These are phyloP conservation scores for Crenuchus spilurus DNA, from an alignment of 2,797 vertebrate species.

Conservation along the genomic window DNA sequence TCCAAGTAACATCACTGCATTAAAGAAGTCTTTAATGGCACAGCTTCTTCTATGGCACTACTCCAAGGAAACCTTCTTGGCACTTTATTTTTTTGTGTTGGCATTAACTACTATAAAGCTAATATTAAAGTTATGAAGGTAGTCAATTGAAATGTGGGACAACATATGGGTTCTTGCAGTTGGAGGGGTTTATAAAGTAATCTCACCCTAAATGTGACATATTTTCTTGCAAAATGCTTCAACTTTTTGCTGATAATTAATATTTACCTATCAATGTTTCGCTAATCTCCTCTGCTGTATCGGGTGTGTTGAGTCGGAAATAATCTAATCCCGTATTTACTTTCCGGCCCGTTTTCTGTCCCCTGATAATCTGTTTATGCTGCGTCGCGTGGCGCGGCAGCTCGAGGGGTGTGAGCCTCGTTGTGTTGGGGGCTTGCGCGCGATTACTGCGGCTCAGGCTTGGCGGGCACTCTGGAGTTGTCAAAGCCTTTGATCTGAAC, in stretches of 20 bases:
- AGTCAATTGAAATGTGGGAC: neutral
- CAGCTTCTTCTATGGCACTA: neutral
- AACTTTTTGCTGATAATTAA: conserved; percentile 43
- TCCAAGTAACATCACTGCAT: neutral
- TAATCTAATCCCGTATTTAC: conserved; percentile 49
- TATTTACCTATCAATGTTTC: conserved; percentile 54
- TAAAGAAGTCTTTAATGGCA: neutral
- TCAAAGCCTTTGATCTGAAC: conserved; percentile 82
- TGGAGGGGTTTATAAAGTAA: neutral
- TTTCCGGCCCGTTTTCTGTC: conserved; percentile 46
- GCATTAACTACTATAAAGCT: neutral
- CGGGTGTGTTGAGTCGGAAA: conserved; percentile 37
- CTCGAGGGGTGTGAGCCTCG: conserved; percentile 57
- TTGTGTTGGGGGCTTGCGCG: conserved; percentile 67
- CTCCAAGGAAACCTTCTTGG: neutral
- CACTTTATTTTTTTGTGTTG: too few relatives aligned
- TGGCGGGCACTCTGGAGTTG: conserved; percentile 72
- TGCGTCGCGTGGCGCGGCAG: conserved; percentile 74
- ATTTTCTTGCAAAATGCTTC: conserved; percentile 1
- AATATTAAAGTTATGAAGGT: neutral
- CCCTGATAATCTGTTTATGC: conserved; percentile 80
- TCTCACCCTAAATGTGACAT: conserved; percentile 9
- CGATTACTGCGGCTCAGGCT: conserved; percentile 76
- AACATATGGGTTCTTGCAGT: neutral
- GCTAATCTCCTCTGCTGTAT: conserved; percentile 57